Base-by-base conservation (phyloP, 2,888 invertebrate species). In the Nasonia oneida region DNA sequence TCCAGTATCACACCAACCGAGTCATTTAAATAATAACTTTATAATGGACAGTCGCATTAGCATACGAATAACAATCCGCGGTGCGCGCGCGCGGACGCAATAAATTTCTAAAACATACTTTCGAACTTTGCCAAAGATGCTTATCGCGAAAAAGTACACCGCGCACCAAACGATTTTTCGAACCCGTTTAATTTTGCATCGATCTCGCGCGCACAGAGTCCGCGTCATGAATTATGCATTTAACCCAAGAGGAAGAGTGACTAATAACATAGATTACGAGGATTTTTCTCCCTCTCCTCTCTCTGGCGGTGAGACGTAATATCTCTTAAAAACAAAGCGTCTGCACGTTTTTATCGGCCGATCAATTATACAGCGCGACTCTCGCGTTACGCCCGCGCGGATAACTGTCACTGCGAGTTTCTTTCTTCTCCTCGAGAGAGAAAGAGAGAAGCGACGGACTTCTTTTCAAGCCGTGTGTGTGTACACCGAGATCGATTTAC, bases 311-410 rank as follows among this genome's bases (percentile, higher is more conserved):
- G 70, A 70, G 73, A 53, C 57, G 42, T 78, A 39, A 8, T 23
- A 67, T 23, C 67, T 61, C 18, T 42, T 33, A 37, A 57, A 75
- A 80, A 80, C 61, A 83, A 80, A 81, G 67, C n/a, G 18, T 12
- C 39, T 3, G 67, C 50, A 14, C 23, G n/a, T 79, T 81, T 83
- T 81, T 78, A 83, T 86, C 81, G 67, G 42, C 4, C 84, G 87
- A 89, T 89, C 89, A 88, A 89, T 89, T 89, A 89, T 86, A 77
- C 74, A 39, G 76, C 81, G 83, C 85, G 86, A 87, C 83, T 87
- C 83, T 71, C 73, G 87, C 61, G 61, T 88, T 88, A 87, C 78
- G 87, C 87, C 86, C 79, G 86, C 86, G 80, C 86, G 81, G 85
- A 85, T 86, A 79, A 87, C 87, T 89, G 89, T 89, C 89, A 87